Evolutionary conservation across 2,888 invertebrate species (phyloP).

Genomic region (Drosophila pullipes): DNA sequence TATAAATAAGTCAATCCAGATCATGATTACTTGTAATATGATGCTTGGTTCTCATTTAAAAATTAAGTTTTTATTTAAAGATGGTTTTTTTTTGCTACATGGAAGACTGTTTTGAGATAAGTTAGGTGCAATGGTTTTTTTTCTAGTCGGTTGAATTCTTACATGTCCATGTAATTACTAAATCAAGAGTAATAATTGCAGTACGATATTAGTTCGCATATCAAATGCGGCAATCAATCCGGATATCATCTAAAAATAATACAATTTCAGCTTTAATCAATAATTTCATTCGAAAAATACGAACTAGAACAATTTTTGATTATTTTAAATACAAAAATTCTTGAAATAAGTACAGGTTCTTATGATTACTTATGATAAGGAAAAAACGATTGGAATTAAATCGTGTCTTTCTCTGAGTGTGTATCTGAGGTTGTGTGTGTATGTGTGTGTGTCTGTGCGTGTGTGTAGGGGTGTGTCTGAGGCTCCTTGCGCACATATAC

Average conservation of each 20-base stretch:
- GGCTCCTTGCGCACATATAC: constrained; percentile 33
- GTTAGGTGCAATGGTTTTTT: no score
- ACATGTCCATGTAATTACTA: no score
- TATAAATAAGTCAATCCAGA: no score
- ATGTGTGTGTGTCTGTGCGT: background rate
- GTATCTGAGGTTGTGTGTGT: background rate
- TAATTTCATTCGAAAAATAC: background rate
- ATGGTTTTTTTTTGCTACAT: background rate
- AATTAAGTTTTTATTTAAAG: background rate
- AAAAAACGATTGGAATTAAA: background rate
- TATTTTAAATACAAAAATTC: background rate
- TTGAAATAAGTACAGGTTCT: no score
- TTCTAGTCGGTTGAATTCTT: background rate
- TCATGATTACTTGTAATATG: background rate
- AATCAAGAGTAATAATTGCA: background rate
- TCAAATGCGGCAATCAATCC: background rate
- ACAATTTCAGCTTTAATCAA: background rate
- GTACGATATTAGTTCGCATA: background rate
- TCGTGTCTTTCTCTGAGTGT: background rate
- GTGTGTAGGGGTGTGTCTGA: constrained; percentile 45
- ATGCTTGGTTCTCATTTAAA: background rate
- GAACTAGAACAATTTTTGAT: no score
- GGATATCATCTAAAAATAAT: background rate
- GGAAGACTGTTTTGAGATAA: background rate
- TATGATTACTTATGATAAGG: background rate